phyloP scores from a whole-genome alignment of 2,797 vertebrate species.

The Cebuella pygmaea region DNA sequence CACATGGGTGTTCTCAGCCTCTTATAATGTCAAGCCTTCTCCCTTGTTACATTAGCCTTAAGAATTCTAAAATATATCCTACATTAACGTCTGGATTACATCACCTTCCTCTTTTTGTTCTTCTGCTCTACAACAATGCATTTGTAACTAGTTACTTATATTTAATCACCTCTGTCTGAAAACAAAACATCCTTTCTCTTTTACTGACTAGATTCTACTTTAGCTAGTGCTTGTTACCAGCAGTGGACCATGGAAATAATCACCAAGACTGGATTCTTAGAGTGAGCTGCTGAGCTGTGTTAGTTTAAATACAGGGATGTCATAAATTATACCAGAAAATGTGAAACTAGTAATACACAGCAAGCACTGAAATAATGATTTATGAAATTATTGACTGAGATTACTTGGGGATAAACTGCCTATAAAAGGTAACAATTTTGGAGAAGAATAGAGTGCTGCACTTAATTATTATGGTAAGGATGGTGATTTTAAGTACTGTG shows the following conservation, averaged over 20 bases:
- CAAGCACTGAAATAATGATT: background rate
- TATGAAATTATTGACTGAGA: conserved; percentile 11
- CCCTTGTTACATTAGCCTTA: background rate
- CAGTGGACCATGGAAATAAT: background rate
- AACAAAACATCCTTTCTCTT: conserved; percentile 13
- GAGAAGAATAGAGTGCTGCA: background rate
- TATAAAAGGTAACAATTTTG: background rate
- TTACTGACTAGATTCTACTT: background rate
- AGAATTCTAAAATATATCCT: background rate
- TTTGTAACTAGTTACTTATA: background rate
- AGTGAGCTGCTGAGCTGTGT: background rate
- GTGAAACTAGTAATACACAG: background rate
- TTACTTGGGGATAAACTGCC: background rate
- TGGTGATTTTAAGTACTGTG: background rate
- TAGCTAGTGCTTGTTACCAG: background rate
- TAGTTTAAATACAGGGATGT: background rate
- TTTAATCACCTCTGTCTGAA: background rate
- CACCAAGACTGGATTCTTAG: background rate
- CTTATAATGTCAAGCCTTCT: background rate
- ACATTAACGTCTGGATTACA: background rate
- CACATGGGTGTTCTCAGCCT: background rate
- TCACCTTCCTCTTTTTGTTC: background rate
- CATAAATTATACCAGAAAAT: background rate
- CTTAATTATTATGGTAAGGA: background rate
- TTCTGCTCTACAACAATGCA: background rate